Conservation (phyloP, 2,797 vertebrate genomes). For the Trachurus trachurus region DNA sequence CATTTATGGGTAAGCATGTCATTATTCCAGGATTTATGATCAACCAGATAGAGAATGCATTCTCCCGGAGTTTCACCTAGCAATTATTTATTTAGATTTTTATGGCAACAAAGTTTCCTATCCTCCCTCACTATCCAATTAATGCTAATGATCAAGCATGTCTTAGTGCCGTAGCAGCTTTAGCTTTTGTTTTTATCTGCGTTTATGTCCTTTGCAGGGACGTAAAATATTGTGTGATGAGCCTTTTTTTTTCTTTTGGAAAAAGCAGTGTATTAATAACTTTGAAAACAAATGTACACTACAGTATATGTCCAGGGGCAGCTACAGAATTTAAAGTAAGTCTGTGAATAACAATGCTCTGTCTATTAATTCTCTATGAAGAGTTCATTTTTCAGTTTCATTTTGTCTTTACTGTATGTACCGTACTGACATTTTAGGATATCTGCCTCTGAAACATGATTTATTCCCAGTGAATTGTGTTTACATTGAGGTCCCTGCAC, state of each 20-base stretch:
- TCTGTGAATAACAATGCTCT: neutral
- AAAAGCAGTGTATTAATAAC: conserved; percentile 30
- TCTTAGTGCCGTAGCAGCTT: conserved; percentile 63
- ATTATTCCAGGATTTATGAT: conserved; percentile 84
- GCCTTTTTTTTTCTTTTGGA: neutral
- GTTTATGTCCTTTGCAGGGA: conserved; percentile 67
- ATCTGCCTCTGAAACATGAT: neutral
- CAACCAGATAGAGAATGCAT: conserved; percentile 72
- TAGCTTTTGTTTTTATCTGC: conserved; percentile 57
- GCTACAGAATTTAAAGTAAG: neutral
- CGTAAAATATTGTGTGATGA: conserved; percentile 44
- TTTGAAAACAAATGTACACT: conserved; percentile 21
- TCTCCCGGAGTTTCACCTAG: conserved; percentile 81
- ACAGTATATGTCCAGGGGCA: conserved; percentile 3
- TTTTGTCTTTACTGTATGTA: neutral
- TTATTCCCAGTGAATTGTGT: neutral
- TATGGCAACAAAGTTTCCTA: conserved; percentile 81
- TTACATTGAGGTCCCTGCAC: neutral
- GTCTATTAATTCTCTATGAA: neutral
- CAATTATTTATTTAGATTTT: conserved; percentile 85
- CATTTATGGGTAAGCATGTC: conserved; percentile 87
- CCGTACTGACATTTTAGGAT: neutral
- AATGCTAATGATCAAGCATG: conserved; percentile 82
- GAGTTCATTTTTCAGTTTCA: no score
- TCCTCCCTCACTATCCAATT: conserved; percentile 85